Evolutionary conservation across 1,140 invertebrate genomes (phyloP), one percentile per base, ranked within the genome.

Genomic region (Oedothorax gibbosus): DNA sequence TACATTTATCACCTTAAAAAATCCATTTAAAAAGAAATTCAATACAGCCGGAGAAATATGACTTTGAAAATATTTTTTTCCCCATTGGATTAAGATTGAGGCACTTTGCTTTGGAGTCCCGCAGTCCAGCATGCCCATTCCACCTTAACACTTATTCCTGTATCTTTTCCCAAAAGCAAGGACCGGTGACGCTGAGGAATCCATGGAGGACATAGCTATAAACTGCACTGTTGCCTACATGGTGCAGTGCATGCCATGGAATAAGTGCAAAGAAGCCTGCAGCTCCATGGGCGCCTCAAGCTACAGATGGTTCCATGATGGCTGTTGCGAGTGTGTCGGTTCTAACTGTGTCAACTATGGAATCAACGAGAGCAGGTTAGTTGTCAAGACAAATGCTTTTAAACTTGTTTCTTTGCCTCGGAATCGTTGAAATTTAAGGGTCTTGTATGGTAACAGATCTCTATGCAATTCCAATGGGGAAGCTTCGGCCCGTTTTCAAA

Each of bases 171-270:
- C 2, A 53, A 35, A 11, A 85, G 83, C 65, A 54, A 77, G 78
- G 78, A 1, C 54, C 8, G 12, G 57, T 21, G 82, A 75, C 10
- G 20, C 51, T 20, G 64, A n/a, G 51, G 71, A 9, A 73, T 49
- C 6, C 60, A 50, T 35, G 18, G 68, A 81, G 2, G 35, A 49
- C 21, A 14, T 62, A 21, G 15, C 64, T 15, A 49, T 95, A 0
- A 98, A 98, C 91, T 99, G 97, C 89, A 97, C 96, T 9, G 96
- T 98, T 0, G 96, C 95, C 2, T 99, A 95, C 90, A 94, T 97
- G 93, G 93, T 94, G 21, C 93, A 97, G 88, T 98, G 97, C 89
- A 95, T 95, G 91, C 96, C 96, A 4, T 94, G 94, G 91, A 94
- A 94, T 88, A 98, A 97, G 89, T 99, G 96, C 89, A 93, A 93